A percentile compares a stretch with the other conserved stretches of the same genome.
Conservation (phyloP, 2,888 invertebrate species). For the Gandaritis pyraliata region DNA sequence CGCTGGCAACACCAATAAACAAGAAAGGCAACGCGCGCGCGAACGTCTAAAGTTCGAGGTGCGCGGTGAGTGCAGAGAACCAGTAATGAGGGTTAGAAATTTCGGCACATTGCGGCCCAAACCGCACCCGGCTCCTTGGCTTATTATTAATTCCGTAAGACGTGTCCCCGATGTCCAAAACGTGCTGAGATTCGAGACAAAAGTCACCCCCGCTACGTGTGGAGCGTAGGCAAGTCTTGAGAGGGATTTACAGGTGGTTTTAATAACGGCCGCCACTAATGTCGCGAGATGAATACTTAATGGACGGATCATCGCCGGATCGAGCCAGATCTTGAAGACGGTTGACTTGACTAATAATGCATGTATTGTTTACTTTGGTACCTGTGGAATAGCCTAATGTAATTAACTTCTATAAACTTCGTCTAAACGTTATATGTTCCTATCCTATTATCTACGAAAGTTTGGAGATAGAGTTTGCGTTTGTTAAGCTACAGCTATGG, state of each 20-base stretch:
- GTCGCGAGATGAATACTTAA: slow-evolving; percentile 84
- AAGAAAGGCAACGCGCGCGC: slow-evolving; percentile 72
- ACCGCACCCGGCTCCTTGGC: slow-evolving; percentile 82
- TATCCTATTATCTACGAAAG: too few relatives aligned
- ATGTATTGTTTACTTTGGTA: slow-evolving; percentile 47
- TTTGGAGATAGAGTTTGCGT: too few relatives aligned
- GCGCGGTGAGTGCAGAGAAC: slow-evolving; percentile 80
- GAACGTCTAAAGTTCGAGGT: slow-evolving; percentile 76
- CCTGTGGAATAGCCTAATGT: neutral
- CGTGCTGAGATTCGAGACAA: slow-evolving; percentile 84
- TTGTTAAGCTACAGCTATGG: too few relatives aligned
- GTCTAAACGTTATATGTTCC: too few relatives aligned
- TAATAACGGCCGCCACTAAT: slow-evolving; percentile 82
- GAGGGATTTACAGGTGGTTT: slow-evolving; percentile 83
- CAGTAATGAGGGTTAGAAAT: slow-evolving; percentile 83
- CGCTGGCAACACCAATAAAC: slow-evolving; percentile 80
- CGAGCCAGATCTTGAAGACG: slow-evolving; percentile 54
- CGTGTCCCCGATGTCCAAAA: slow-evolving; percentile 85
- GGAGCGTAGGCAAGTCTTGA: slow-evolving; percentile 70
- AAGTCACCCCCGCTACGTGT: slow-evolving; percentile 77
- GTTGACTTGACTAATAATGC: slow-evolving; percentile 60
- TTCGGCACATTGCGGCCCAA: slow-evolving; percentile 81
- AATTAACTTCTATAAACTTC: neutral
- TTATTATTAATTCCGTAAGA: slow-evolving; percentile 86
- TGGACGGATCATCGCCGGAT: slow-evolving; percentile 68